Base-by-base conservation (phyloP, 2,888 invertebrate genomes). In the Ormyrus nitidulus region DNA sequence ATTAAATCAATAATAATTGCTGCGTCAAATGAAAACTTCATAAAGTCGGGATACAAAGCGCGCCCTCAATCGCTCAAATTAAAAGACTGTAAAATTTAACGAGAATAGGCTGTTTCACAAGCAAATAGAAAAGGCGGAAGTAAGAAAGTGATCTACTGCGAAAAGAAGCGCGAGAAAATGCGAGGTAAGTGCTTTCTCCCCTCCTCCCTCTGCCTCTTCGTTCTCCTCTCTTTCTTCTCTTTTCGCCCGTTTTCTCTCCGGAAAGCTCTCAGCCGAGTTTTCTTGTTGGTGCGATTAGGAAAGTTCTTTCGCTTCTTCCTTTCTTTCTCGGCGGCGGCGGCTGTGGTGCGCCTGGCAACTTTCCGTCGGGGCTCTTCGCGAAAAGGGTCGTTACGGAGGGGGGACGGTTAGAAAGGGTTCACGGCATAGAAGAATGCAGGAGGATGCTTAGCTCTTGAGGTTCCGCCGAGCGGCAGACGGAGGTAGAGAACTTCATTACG, bases 211-310 rank as follows among this genome's bases (percentile, higher is more conserved):
- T 10, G 49, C 51, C 13, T 66, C 19, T 53, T 34, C 48, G 5
- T 34, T 11, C 10, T 66, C 65, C n/a, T 19, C 51, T n/a, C 49
- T 62, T 7, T 56, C 56, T n/a, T 70, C 64, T 48, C 62, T 77
- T 69, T 7, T 5, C 11, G 11, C 10, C n/a, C 59, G 13, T 62
- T 51, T 59, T 72, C 44, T 44, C 53, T 8, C 44, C n/a, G 7
- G 49, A 68, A 79, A 72, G 64, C 53, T 68, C 54, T 64, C 13
- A 44, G 13, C 56, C 6, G 49, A 79, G 68, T 73, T 73, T 72
- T 53, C 49, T 56, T 11, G 65, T 61, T 54, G 64, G 74, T 58
- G n/a, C 59, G 74, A 65, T 75, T 69, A 69, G 49, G 58, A 70
- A 71, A 79, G 79, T 79, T 75, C 19, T 5, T 44, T 11, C 19